Percentiles rank a stretch among this genome's conserved stretches.
These are phyloP conservation scores for Phymatocera aterrima DNA, from an alignment of 2,888 invertebrate genomes.

Conservation along the genomic window DNA sequence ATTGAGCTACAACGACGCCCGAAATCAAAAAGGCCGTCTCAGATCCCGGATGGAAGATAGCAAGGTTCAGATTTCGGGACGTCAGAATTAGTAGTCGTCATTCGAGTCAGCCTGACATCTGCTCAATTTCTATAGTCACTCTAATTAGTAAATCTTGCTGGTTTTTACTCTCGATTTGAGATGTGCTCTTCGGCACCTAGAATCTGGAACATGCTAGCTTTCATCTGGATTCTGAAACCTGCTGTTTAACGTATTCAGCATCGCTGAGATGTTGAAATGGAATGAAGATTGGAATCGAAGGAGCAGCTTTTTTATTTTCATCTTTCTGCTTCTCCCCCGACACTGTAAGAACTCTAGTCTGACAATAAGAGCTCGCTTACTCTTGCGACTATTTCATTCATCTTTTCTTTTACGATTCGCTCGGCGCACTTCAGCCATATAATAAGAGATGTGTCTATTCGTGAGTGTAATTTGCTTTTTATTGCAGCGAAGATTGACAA, in stretches of 20 bases:
- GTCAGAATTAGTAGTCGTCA: too few species aligned
- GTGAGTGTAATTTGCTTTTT: conserved; percentile 25
- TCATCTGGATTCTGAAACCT: too few species aligned
- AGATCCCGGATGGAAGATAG: too few species aligned
- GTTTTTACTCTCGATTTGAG: too few species aligned
- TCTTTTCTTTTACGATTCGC: conserved; percentile 27
- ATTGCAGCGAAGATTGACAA: conserved; percentile 1
- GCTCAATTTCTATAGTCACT: too few species aligned
- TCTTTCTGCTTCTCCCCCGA: neutral
- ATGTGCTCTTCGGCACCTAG: too few species aligned
- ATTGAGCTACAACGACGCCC: too few species aligned
- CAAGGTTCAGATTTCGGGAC: too few species aligned
- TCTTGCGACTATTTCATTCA: conserved; percentile 6
- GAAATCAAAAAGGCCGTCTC: too few species aligned
- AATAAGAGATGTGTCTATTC: conserved; percentile 9
- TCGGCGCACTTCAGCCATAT: conserved; percentile 5
- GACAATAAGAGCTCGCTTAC: conserved; percentile 17
- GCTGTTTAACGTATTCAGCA: too few species aligned
- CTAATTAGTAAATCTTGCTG: too few species aligned
- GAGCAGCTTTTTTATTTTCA: neutral
- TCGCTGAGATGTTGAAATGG: neutral
- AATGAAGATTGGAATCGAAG: conserved; percentile 30
- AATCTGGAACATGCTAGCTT: too few species aligned
- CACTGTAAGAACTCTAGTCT: neutral
- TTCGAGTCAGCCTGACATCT: neutral